Percentiles rank a stretch among this genome's conserved stretches.
Evolutionary conservation across 2,888 invertebrate genomes (phyloP).

Genomic region (Calameuta idolon): DNA sequence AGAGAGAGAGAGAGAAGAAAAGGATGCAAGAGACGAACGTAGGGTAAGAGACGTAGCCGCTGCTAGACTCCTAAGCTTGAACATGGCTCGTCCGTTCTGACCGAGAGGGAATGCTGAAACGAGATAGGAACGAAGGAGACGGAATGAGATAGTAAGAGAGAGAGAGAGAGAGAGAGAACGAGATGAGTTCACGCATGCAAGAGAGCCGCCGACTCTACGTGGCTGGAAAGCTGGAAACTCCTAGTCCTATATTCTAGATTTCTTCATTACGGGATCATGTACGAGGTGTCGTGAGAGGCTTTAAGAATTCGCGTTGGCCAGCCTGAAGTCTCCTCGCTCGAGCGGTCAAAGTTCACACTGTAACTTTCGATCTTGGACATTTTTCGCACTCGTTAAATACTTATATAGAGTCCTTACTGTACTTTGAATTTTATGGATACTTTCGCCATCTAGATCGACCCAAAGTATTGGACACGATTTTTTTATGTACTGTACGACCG

Average conservation of each 20-base stretch:
- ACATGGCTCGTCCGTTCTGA: not conserved
- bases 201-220: conserved; percentile 48
- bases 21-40: conserved; percentile 20
- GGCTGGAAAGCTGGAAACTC: conserved; percentile 51
- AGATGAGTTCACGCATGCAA: conserved; percentile 50
- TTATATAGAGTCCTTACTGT: not conserved
- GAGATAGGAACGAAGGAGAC: conserved; percentile 7
- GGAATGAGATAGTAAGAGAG: conserved; percentile 17
- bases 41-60: conserved; percentile 16
- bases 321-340: conserved; percentile 25
- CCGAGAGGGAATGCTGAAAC: not conserved
- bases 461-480: not conserved
- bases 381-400: conserved; percentile 9
- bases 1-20: conserved; percentile 20
- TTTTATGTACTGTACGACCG: not conserved
- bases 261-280: conserved; percentile 55
- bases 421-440: not conserved
- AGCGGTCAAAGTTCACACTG: conserved; percentile 33
- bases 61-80: not conserved
- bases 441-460: not conserved
- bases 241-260: conserved; percentile 44
- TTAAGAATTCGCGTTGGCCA: conserved; percentile 27
- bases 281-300: conserved; percentile 33
- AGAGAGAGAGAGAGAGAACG: conserved; percentile 12
- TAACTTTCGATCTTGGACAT: conserved; percentile 2